Conservation (phyloP, 2,113 vertebrate genomes). For the Pyrgilauda ruficollis region DNA sequence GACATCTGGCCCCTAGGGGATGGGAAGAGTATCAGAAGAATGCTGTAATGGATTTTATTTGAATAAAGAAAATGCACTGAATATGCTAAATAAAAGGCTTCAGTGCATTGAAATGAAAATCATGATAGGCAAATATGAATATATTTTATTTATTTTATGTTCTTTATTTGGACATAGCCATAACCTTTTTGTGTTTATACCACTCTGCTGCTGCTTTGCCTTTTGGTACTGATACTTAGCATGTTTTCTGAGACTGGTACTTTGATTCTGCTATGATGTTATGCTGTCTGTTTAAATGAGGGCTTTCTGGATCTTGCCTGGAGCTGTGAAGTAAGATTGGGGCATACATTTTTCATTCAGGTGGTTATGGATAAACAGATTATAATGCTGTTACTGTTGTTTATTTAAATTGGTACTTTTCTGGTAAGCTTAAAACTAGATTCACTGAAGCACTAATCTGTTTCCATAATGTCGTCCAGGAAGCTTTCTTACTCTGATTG, state of each 20-base stretch:
- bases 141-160: neutral
- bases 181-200: neutral
- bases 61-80: neutral
- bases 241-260: neutral
- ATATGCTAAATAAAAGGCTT: neutral
- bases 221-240: neutral
- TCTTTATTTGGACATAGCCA: neutral
- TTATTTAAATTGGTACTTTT: neutral
- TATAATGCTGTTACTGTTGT: neutral
- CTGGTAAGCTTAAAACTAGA: neutral
- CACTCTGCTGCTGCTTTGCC: neutral
- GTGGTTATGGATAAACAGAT: neutral
- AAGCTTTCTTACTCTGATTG: neutral
- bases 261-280: neutral
- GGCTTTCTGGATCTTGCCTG: neutral
- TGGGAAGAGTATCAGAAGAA: neutral
- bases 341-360: neutral
- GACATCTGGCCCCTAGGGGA: neutral
- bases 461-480: neutral
- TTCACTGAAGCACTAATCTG: neutral
- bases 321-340: neutral
- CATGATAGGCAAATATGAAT: neutral
- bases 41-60: neutral
- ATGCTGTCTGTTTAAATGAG: neutral
- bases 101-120: neutral